Evolutionary conservation across 2,888 invertebrate species (phyloP), one percentile per base, ranked within the genome.

Genomic region (Stegana nigrithorax): DNA sequence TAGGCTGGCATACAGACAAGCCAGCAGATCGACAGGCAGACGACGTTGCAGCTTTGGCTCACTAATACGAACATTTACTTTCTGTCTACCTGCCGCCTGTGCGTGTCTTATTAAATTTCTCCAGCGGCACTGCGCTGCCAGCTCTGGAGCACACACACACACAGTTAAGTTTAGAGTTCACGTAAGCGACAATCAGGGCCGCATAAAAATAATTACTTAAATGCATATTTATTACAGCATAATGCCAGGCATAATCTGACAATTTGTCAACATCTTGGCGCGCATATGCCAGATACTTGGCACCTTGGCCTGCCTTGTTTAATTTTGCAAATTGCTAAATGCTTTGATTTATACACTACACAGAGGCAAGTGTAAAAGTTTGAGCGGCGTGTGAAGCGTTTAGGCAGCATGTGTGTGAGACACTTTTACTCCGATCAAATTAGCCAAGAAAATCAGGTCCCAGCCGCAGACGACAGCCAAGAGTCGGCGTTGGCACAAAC

Each of bases 181-280:
- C n/a, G n/a, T n/a, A 47, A 12, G 47, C 47, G 47, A 47, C 47
- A 47, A 47, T 47, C 21, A 47, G n/a, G n/a, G n/a, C n/a, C n/a
- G n/a, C n/a, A n/a, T 47, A 47, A 47, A 25, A 42, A n/a, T 12
- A 47, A 47, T 59, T 32, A 56, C 44, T 59, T 55, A 8, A 59
- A 44, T 6, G 44, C 50, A 57, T 45, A 50, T 58, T 58, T 45
- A 50, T 14, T 51, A 58, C 51, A 25, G 21, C n/a, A 19, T 57
- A 51, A 29, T 23, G 61, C 60, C 63, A 67, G 67, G 73, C 73
- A 77, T 77, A 77, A 80, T 74, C 64, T 25, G 21, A 62, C 75
- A 67, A 78, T 80, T 78, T 78, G 79, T 74, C 78, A 69, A 67
- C 45, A 50, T 51, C 62, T 29, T 12, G 17, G 50, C 57, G 51